A percentile compares a stretch with the other conserved stretches of the same genome.
Evolutionary conservation across 2,888 invertebrate genomes (phyloP).

Genomic region (Drosophila nr. medialis): DNA sequence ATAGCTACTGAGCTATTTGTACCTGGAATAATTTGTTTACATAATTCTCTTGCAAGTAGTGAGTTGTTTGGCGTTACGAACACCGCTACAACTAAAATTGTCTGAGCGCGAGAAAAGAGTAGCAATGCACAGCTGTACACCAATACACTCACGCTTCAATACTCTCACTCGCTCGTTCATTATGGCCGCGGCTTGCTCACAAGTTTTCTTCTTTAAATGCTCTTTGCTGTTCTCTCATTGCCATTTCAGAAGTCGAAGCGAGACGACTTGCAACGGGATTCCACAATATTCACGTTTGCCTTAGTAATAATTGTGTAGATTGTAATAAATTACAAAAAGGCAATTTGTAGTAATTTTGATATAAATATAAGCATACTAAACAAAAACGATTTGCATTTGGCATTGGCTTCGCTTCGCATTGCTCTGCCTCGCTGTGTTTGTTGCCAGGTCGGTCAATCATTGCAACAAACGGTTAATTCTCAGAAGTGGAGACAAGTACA

Average conservation of each 20-base stretch:
- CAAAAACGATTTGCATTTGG: conserved; percentile 14
- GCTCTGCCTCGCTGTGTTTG: conserved; percentile 18
- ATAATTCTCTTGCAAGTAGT: background rate
- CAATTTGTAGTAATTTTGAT: conserved; percentile 19
- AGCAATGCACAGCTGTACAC: conserved; percentile 21
- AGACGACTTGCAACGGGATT: conserved; percentile 19
- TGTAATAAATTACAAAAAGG: conserved; percentile 36
- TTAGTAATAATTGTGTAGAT: conserved; percentile 49
- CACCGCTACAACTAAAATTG: background rate
- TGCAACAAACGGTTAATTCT: conserved; percentile 59
- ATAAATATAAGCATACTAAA: conserved; percentile 5
- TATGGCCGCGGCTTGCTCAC: background rate
- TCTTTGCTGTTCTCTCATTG: conserved; percentile 26
- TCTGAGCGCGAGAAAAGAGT: background rate
- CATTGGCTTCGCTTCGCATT: conserved; percentile 19
- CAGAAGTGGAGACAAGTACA: conserved; percentile 15
- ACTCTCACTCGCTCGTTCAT: conserved; percentile 12
- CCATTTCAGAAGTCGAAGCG: conserved; percentile 39
- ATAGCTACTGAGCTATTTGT: background rate
- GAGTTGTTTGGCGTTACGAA: conserved; percentile 3
- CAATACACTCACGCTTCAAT: conserved; percentile 1
- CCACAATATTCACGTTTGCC: conserved; percentile 12
- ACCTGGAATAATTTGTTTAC: background rate
- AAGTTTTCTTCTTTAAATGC: conserved; percentile 34
- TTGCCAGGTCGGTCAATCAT: conserved; percentile 20